Base-by-base conservation (phyloP, 1,140 invertebrate species). In the Anastrepha ludens region DNA sequence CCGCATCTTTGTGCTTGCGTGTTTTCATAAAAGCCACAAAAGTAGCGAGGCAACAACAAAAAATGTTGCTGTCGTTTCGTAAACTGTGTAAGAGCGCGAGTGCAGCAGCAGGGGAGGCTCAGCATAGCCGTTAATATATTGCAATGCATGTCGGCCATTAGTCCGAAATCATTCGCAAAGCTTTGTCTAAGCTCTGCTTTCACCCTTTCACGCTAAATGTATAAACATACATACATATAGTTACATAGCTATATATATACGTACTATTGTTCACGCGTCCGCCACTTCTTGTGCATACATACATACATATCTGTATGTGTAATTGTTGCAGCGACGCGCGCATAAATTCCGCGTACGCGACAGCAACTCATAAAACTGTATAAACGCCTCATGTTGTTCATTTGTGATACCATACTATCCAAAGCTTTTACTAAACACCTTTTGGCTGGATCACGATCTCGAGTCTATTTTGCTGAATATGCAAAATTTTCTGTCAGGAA, bases 21-120 rank as follows among this genome's bases (percentile, higher is more conserved):
- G 67, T 74, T 74, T 74, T 39, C 41, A 74, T 74, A 74, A 74
- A 74, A 44, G 64, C 67, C 41, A 74, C 41, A 74, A 74, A 74
- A 74, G 67, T 74, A 74, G 67, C 67, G 67, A 44, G 39, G 67
- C 67, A 74, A 74, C 13, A 41, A 15, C 67, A 17, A 62, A 13
- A 62, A 62, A 17, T 4, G 29, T 17, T 62, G 15, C 60, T 13
- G 15, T 11, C 17, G 15, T 58, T 8, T 8, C 7, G 55, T 58
- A 13, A 58, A 58, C 55, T 58, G 13, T 13, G 55, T 58, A 8
- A 44, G 41, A 65, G 9, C 64, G 64, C 29, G 11, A 13, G 15
- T 3, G 11, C 44, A 0, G 5, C 39, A 44, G 9, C 15, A 11
- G 44, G 39, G 67, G 67, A 15, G 67, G 67, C 67, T 67, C 29